Evolutionary conservation across 35 echinoderm and acorn worm species (phyloP), one percentile per base, ranked within the genome.

Genomic region (Amphiura filiformis): DNA sequence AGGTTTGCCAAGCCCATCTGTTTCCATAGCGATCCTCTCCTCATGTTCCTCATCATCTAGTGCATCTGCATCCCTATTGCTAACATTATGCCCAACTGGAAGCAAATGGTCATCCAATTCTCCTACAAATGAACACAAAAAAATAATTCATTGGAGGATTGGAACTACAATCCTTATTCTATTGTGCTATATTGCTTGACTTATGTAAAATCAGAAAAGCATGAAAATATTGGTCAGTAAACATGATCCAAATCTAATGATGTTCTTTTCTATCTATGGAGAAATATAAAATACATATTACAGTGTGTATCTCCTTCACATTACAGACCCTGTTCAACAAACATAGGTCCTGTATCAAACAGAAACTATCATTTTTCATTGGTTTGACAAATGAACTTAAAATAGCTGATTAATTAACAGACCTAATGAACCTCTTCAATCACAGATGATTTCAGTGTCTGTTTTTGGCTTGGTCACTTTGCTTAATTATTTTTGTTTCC

Each of bases 101-200:
- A 94, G 93, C 23, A 98, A 86, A 14, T 92, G 56, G 37, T 94
- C 93, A 92, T 94, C 89, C 7, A 98, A 34, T 40, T 98, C 92
- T 35, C 96, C 96, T 98, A 56, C 42, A 70, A 37, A 38, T 13
- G 78, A 39, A 85, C 35, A 57, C 23, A 49, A 56, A 77, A 22
- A 49, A 76, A 56, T 78, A 31, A 37, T 20, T 32, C 7, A 20
- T 7, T 52, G 20, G 20, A 52, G 44, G 7, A 52, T 11, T 52
- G 20, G 44, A 52, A 7, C 44, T 11, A 20, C 20, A 20, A 11
- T 52, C 44, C 44, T 52, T 7, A 7, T 52, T 7, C 7, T 11
- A 52, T 7, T 52, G 44, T 20, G 20, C 44, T 20, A 11, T 52
- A 52, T 11, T 7, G 44, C 44, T 52, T 7, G 7, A 52, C n/a